These are phyloP conservation scores for Lepus timidus DNA, from an alignment of 2,113 vertebrate species.

Conservation along the genomic window DNA sequence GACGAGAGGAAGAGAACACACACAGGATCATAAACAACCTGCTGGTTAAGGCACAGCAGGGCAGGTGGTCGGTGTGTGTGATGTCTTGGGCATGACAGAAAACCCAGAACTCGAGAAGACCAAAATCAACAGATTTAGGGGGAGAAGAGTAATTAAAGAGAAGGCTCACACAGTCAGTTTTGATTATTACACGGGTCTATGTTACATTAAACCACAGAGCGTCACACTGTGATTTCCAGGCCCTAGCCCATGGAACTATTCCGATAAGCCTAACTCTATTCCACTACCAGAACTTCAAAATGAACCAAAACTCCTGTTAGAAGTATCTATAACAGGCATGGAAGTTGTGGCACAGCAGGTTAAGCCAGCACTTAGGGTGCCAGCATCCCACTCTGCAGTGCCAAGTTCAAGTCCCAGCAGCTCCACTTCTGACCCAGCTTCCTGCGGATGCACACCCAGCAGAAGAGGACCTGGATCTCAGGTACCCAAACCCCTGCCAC, in stretches of 20 bases:
- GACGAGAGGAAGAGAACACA: slow-evolving; percentile 31
- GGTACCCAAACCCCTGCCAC: too few species aligned
- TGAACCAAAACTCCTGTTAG: background rate
- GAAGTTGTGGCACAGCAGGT: too few species aligned
- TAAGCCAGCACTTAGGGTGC: too few species aligned
- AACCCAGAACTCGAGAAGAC: background rate
- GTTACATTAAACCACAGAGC: background rate
- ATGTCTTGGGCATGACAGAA: slow-evolving; percentile 4
- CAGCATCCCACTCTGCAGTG: too few species aligned
- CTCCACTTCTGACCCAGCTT: too few species aligned
- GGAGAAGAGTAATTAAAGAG: background rate
- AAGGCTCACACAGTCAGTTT: background rate
- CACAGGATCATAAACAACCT: background rate
- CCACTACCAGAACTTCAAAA: background rate
- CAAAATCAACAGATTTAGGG: background rate
- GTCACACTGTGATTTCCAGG: background rate
- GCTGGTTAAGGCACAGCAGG: background rate
- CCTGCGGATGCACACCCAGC: too few species aligned
- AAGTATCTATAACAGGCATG: too few species aligned
- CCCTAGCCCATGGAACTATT: background rate
- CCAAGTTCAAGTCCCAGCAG: too few species aligned
- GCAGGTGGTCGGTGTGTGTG: too few species aligned
- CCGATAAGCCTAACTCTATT: background rate
- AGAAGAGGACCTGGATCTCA: too few species aligned
- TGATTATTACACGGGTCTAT: background rate